These are phyloP conservation scores for Alfaro cultratus DNA, from an alignment of 2,797 vertebrate genomes.

Conservation along the genomic window DNA sequence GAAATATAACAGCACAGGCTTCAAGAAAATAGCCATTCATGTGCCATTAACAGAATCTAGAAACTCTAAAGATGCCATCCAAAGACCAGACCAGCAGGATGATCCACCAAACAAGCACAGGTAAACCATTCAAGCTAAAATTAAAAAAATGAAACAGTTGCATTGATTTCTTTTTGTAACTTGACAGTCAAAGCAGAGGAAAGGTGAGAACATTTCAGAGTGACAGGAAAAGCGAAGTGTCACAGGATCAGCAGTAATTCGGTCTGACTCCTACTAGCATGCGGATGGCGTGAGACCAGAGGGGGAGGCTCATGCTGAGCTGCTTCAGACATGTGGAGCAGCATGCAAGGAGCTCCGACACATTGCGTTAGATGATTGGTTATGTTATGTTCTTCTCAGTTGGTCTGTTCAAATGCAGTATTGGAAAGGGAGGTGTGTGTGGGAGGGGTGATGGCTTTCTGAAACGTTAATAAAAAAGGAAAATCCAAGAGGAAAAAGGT, in stretches of 20 bases:
- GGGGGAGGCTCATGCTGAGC: background rate
- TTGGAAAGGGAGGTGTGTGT: background rate
- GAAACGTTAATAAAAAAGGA: background rate
- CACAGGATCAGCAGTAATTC: background rate
- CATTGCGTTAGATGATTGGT: background rate
- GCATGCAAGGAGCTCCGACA: background rate
- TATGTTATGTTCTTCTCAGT: background rate
- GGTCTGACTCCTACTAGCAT: background rate
- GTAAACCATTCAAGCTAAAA: background rate
- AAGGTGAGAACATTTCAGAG: constrained; percentile 1
- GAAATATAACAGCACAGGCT: background rate
- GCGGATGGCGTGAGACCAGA: background rate
- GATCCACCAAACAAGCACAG: background rate
- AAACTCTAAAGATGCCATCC: background rate
- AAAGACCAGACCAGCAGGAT: background rate
- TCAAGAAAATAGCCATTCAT: background rate
- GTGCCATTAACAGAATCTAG: background rate
- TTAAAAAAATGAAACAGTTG: background rate
- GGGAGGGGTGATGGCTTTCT: background rate
- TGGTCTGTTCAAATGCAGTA: background rate
- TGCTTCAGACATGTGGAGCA: background rate
- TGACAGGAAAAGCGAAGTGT: background rate
- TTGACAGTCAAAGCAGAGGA: background rate
- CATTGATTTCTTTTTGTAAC: background rate
- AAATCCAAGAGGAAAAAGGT: background rate